Evolutionary conservation across 2,797 vertebrate species (phyloP), one percentile per base, ranked within the genome.

Genomic region (Chelon labrosus): DNA sequence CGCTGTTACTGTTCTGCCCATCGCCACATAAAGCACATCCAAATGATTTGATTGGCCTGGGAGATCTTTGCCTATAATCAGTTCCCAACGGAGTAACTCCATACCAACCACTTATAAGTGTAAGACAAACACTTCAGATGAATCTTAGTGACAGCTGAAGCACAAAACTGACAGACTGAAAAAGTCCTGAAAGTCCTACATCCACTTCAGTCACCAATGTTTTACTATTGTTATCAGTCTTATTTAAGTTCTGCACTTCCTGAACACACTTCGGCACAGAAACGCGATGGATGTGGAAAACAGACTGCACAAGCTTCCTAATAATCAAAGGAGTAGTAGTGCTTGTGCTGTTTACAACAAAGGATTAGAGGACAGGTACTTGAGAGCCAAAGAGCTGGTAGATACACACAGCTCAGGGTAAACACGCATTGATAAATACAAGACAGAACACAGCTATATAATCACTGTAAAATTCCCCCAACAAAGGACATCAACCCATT

Each of bases 271-370:
- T 42, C 14, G 37, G 27, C 37, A 73, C 61, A 51, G 39, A 41
- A 13, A 11, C 13, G 2, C 14, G 4, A 12, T 53, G 20, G n/a
- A 52, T 44, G 13, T 44, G 46, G 10, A 12, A 9, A 52, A 46
- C 65, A 56, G 46, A 19, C 38, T 38, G 20, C 25, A 44, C 49
- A 70, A 14, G 20, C 55, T 70, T 11, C 53, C 37, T 20, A 4
- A 42, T 56, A 47, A 35, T 55, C 37, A 62, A 27, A 57, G 42
- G 5, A 4, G 42, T 37, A 3, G 7, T 44, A 3, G 7, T 17
- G n/a, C 3, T 2, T 3, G 7, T 25, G 17, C n/a, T 13, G 25
- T 46, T 4, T 17, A 2, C 39, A 41, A 41, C 39, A 41, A 10
- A 41, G 14, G 41, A 14, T 44, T 1, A 46, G 42, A 16, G 42